Evolutionary conservation across 2,888 invertebrate genomes (phyloP).

Genomic region (Criorhina ranunculi): DNA sequence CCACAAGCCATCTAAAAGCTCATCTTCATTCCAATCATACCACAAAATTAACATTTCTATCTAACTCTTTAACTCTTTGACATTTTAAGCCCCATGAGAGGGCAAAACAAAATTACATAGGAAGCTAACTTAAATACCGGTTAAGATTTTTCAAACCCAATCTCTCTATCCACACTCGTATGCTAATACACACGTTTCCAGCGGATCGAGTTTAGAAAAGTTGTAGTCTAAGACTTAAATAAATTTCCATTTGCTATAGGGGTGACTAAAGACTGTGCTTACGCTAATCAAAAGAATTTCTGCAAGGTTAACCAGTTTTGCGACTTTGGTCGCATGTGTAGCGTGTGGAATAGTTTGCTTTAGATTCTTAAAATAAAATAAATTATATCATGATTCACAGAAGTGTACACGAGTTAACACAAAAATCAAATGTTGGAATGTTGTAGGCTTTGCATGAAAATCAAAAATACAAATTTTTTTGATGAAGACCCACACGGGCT

Average conservation of each 20-base stretch:
- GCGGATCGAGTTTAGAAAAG: constrained; percentile 17
- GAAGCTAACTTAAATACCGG: constrained; percentile 37
- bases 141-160: constrained; percentile 33
- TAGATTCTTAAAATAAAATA: constrained; percentile 28
- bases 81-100: constrained; percentile 22
- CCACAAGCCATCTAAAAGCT: constrained; percentile 6
- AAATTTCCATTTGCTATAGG: constrained; percentile 20
- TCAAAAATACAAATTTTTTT: not conserved
- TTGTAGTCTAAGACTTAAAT: constrained; percentile 3
- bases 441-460: not conserved
- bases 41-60: constrained; percentile 33
- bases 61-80: constrained; percentile 30
- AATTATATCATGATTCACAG: constrained; percentile 50
- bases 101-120: not conserved
- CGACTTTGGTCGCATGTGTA: constrained; percentile 40
- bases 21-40: not conserved
- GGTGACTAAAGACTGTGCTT: constrained; percentile 46
- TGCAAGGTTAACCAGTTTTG: constrained; percentile 59
- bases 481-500: constrained; percentile 5
- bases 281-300: constrained; percentile 49
- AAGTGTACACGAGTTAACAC: not conserved
- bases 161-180: constrained; percentile 7
- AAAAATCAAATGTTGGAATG: constrained; percentile 18
- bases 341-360: constrained; percentile 35
- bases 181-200: constrained; percentile 60